Base-by-base conservation (phyloP, 1,140 invertebrate genomes). In the Caenorhabditis brenneri region DNA sequence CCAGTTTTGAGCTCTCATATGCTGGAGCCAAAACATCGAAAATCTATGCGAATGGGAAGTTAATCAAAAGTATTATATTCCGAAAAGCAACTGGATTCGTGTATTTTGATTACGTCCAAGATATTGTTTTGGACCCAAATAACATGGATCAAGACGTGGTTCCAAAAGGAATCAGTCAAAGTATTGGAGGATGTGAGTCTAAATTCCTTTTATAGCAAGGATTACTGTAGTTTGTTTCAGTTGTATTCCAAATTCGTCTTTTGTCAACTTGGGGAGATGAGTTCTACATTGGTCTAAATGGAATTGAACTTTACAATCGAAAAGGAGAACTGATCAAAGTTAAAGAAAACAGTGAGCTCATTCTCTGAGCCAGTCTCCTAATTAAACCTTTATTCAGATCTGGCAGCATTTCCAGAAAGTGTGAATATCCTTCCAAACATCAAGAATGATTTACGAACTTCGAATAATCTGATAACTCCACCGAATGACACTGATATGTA, bases 241-340 rank as follows among this genome's bases (percentile, higher is more conserved):
- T 95, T 91, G 94, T 95, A 46, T 94, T 94, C 88, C 94, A 95
- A 92, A 91, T 95, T 79, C 93, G 94, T 58, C 92, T 95, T 85
- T 94, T 94, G 88, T 94, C 94, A 1, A 94, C 94, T 0, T 95
- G 94, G 94, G 94, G 94, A 33, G 95, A 95, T 91, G 93, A 93
- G 16, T 95, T 95, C 92, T 95, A 95, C 90, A 93, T 95, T 33
- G 95, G 95, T 0, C 91, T 95, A 1, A 95, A 95, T 90, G 94
- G 94, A 0, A 91, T 95, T 6, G 93, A 95, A 91, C 90, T 95
- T 22, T 95, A 93, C 88, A 94, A 95, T 89, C 91, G 92, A 2
- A 87, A 92, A 65, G 94, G 94, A 29, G 91, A 92, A 69, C 89
- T 93, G 81, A 94, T 95, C 79, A 88, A 92, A 16, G 91, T 95